Percentiles rank a stretch among this genome's conserved stretches.
Conservation (phyloP, 1,140 invertebrate species). For the Drosophila triauraria region DNA sequence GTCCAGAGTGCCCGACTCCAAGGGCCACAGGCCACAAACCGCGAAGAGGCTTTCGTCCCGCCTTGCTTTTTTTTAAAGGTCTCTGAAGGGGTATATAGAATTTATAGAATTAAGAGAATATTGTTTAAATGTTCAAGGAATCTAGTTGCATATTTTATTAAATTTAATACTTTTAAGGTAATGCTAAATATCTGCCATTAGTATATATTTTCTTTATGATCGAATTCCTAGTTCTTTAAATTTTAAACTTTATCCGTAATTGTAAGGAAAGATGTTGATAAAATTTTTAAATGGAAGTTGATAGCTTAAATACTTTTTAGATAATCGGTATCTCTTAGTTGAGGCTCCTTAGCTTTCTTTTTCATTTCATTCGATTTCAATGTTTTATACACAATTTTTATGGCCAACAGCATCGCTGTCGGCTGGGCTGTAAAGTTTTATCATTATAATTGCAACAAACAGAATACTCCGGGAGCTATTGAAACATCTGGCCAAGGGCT, state of each 20-base stretch:
- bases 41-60: conserved; percentile 36
- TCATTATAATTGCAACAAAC: conserved; percentile 48
- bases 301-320: no score
- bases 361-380: conserved; percentile 51
- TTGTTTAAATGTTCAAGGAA: no score
- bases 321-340: not conserved
- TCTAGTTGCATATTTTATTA: no score
- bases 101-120: not conserved
- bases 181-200: not conserved
- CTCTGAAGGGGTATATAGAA: not conserved
- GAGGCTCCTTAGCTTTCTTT: not conserved
- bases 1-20: conserved; percentile 8
- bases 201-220: not conserved
- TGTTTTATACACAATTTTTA: conserved; percentile 37
- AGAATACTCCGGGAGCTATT: conserved; percentile 20
- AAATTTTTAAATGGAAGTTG: no score
- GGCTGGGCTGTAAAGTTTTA: conserved; percentile 38
- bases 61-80: conserved; percentile 9
- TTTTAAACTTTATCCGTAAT: no score
- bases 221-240: no score
- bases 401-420: not conserved
- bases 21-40: conserved; percentile 52
- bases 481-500: conserved; percentile 40
- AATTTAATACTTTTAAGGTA: no score
- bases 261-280: no score